Evolutionary conservation across 2,888 invertebrate genomes (phyloP), one percentile per base, ranked within the genome.

Genomic region (Watsonalla binaria): DNA sequence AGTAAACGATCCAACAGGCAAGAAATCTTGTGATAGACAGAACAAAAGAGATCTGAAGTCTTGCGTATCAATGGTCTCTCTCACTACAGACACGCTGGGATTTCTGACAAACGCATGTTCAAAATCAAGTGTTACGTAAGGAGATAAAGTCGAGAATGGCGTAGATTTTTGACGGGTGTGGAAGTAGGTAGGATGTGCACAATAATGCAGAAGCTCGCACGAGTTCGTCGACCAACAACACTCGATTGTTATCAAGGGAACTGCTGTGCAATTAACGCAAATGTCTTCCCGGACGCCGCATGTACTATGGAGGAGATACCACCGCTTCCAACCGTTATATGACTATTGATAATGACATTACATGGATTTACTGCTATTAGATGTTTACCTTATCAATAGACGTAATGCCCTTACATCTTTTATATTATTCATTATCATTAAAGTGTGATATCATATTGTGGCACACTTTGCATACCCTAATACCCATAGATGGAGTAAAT

Each of bases 181-280:
- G 51, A 56, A 57, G 55, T 55, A 58, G 74, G 76, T 75, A 57
- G 54, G 70, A 78, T 76, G 74, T 56, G 58, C 60, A 74, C 59
- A 71, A 75, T 60, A 70, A 66, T 53, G 66, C 72, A 77, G 74
- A 80, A 78, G 78, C 80, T 84, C 82, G 75, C 84, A 82, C 78
- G 80, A 66, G 85, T 79, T 85, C 82, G 68, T 66, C 75, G 84
- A 78, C 84, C 83, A 76, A 60, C 65, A 64, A 60, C 65, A 70
- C 56, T 51, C 58, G 79, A 84, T 84, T 77, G 76, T 80, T 82
- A 83, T 86, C 83, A 68, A 68, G 55, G 67, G 78, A 76, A 82
- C 80, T 66, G 70, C 78, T 72, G 65, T 70, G 76, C 76, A 84
- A 84, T 85, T 84, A 86, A 77, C 70, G 69, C 70, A 68, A 78